phyloP scores from a whole-genome alignment of 2,888 invertebrate species.

The Aphodius sticticus region DNA sequence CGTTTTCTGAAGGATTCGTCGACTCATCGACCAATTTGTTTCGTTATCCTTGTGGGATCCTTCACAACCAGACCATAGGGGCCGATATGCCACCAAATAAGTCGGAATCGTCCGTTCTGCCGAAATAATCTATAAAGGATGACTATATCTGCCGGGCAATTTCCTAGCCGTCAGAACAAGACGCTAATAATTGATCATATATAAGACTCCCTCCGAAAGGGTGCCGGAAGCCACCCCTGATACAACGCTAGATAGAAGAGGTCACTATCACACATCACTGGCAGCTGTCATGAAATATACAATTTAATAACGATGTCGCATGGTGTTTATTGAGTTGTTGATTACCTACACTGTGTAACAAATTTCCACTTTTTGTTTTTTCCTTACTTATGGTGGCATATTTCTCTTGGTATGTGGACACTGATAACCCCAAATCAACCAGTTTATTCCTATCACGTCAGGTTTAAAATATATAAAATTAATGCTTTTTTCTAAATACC shows the following conservation, averaged over 20 bases:
- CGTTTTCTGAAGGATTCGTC: background rate
- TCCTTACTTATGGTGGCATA: background rate
- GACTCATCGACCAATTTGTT: background rate
- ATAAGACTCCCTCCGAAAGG: conserved; percentile 41
- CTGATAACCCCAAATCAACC: no score
- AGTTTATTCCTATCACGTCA: no score
- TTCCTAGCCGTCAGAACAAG: conserved; percentile 61
- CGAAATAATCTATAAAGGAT: background rate
- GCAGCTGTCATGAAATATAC: conserved; percentile 63
- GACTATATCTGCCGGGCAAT: conserved; percentile 48
- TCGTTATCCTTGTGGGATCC: background rate
- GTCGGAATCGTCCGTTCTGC: background rate
- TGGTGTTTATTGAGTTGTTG: background rate
- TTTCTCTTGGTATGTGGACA: no score
- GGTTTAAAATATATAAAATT: no score
- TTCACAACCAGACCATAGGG: background rate
- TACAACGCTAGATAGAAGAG: conserved; percentile 39
- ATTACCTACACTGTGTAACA: no score
- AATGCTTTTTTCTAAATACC: no score
- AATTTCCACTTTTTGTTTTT: no score
- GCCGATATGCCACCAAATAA: background rate
- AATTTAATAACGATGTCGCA: conserved; percentile 59
- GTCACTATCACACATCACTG: conserved; percentile 55
- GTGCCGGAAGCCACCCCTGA: conserved; percentile 39
- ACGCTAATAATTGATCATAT: conserved; percentile 60